A percentile compares a stretch with the other conserved stretches of the same genome.
phyloP scores from a whole-genome alignment of 2,888 invertebrate species.

The Amblyteles armatorius region DNA sequence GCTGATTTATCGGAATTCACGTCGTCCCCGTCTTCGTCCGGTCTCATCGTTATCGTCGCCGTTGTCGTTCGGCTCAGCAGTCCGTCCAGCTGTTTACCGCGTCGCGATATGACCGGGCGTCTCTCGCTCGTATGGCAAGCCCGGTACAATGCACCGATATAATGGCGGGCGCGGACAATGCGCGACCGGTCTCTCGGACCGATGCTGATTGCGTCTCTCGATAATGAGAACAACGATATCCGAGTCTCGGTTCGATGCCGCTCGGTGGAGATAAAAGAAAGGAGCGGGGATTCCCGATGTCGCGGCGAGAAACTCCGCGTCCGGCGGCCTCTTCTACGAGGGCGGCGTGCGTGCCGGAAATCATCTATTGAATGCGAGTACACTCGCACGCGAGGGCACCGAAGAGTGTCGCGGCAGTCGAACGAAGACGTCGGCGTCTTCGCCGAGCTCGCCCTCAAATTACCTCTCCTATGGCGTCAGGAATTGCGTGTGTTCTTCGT shows the following conservation, averaged over 20 bases:
- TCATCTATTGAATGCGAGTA: conserved; percentile 29
- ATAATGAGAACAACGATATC: conserved; percentile 37
- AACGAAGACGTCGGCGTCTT: conserved; percentile 35
- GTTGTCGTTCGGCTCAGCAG: conserved; percentile 16
- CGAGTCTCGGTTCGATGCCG: conserved; percentile 7
- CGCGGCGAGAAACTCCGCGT: conserved; percentile 31
- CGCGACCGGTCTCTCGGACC: conserved; percentile 8
- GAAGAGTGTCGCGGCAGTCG: conserved; percentile 21
- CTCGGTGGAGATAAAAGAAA: neutral
- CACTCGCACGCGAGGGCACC: neutral
- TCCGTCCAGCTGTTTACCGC: conserved; percentile 14
- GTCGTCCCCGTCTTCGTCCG: conserved; percentile 31
- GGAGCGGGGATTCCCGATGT: conserved; percentile 13
- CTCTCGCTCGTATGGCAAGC: neutral
- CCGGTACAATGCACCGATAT: conserved; percentile 19
- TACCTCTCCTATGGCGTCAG: conserved; percentile 12
- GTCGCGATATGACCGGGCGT: conserved; percentile 6
- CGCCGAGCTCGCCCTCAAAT: conserved; percentile 12
- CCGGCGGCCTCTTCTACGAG: neutral
- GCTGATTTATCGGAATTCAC: conserved; percentile 47
- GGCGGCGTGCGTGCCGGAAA: conserved; percentile 30
- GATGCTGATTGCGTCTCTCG: conserved; percentile 20
- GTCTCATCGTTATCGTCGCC: conserved; percentile 34
- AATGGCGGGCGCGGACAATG: conserved; percentile 26
- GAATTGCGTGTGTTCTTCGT: conserved; percentile 12